phyloP scores from a whole-genome alignment of 92 coral and sea anemone genomes.

The Phymanthus crucifer region DNA sequence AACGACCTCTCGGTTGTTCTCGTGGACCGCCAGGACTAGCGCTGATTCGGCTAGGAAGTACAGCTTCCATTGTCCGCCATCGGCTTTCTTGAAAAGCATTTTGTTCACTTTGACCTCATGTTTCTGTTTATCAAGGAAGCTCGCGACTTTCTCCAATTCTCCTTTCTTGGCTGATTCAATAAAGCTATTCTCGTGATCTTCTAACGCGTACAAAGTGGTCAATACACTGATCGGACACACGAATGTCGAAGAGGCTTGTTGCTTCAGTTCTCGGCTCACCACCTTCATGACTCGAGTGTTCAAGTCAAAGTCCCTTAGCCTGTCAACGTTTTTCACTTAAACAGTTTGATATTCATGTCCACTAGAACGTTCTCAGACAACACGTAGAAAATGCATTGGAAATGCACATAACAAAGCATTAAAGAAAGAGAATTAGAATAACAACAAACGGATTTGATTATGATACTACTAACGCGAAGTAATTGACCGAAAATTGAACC shows the following conservation, averaged over 20 bases:
- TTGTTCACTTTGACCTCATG: constrained; percentile 3
- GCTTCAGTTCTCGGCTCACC: not conserved
- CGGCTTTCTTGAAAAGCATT: not conserved
- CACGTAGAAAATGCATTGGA: not conserved
- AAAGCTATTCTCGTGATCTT: constrained; percentile 7
- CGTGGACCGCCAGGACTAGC: constrained; percentile 66
- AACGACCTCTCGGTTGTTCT: constrained; percentile 65
- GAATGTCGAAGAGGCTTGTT: not conserved
- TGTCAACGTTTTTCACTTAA: too few relatives aligned
- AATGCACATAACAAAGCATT: not conserved
- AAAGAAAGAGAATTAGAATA: not conserved
- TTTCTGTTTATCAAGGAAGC: constrained; percentile 14
- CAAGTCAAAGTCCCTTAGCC: too few relatives aligned
- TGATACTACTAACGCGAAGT: not conserved
- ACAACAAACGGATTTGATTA: not conserved
- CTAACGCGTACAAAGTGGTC: constrained; percentile 4
- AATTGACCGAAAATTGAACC: too few relatives aligned
- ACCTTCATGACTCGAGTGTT: not conserved
- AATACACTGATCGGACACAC: constrained; percentile 17
- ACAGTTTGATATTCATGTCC: too few relatives aligned
- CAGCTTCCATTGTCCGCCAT: not conserved
- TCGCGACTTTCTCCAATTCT: constrained; percentile 15
- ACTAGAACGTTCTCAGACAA: not conserved
- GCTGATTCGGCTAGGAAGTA: constrained; percentile 27
- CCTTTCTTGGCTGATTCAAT: constrained; percentile 23